Conservation (phyloP, 1,140 invertebrate genomes). For the Hestina assimilis region DNA sequence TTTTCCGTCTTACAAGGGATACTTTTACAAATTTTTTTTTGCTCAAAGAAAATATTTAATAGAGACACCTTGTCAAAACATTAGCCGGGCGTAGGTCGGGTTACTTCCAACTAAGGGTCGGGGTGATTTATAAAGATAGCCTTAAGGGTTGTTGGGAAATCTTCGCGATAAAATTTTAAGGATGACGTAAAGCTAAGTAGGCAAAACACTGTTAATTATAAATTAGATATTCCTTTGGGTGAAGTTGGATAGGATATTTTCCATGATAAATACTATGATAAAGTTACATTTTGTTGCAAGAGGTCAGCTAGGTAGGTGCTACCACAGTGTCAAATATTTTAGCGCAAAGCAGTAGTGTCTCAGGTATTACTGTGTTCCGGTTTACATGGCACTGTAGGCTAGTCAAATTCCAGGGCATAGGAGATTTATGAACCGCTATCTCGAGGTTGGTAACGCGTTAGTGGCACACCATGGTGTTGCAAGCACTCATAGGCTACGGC, state of each 20-base stretch:
- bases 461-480: too few species aligned
- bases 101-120: slow-evolving; percentile 10
- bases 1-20: not conserved
- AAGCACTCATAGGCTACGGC: too few species aligned
- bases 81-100: slow-evolving; percentile 23
- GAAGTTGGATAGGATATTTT: slow-evolving; percentile 1
- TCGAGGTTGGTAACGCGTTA: too few species aligned
- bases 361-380: too few species aligned
- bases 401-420: too few species aligned
- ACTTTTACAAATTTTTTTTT: slow-evolving; percentile 12
- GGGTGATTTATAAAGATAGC: slow-evolving; percentile 27
- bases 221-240: slow-evolving; percentile 22
- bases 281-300: not conserved
- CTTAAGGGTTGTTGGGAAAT: slow-evolving; percentile 30
- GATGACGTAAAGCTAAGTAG: slow-evolving; percentile 2
- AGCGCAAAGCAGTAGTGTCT: too few species aligned
- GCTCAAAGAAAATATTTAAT: slow-evolving; percentile 32
- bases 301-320: too few species aligned
- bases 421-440: too few species aligned
- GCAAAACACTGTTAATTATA: slow-evolving; percentile 26
- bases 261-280: not conserved
- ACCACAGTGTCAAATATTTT: too few species aligned
- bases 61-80: slow-evolving; percentile 37
- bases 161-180: slow-evolving; percentile 36
- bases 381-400: too few species aligned